These are phyloP conservation scores for Dexiosoma caninum DNA, from an alignment of 2,888 invertebrate genomes.

Conservation along the genomic window DNA sequence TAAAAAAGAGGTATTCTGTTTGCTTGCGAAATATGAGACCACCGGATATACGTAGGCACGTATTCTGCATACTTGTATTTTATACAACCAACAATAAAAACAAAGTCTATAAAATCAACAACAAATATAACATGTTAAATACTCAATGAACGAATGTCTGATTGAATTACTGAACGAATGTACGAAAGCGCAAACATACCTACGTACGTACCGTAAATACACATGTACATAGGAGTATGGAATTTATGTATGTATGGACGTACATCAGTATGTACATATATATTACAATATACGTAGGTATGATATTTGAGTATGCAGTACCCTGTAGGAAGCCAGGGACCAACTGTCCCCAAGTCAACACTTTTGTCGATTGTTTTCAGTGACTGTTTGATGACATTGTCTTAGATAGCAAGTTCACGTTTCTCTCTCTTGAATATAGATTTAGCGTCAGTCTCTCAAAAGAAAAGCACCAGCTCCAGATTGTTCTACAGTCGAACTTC, in stretches of 20 bases:
- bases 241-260: background rate
- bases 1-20: slow-evolving; percentile 58
- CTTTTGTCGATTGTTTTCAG: no score
- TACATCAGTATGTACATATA: background rate
- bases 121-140: slow-evolving; percentile 34
- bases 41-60: slow-evolving; percentile 64
- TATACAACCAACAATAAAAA: slow-evolving; percentile 11
- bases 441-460: no score
- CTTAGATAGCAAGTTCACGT: no score
- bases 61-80: slow-evolving; percentile 58
- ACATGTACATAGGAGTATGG: background rate
- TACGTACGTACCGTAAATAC: background rate
- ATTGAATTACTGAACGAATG: slow-evolving; percentile 36
- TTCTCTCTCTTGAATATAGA: no score
- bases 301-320: no score
- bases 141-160: slow-evolving; percentile 50
- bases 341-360: no score
- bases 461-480: no score
- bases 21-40: slow-evolving; percentile 63
- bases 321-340: no score
- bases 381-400: no score
- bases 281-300: no score
- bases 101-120: slow-evolving; percentile 34
- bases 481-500: no score
- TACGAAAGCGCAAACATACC: background rate